These are phyloP conservation scores for Saccostrea cuccullata DNA, from an alignment of 1,140 invertebrate genomes.

Conservation along the genomic window DNA sequence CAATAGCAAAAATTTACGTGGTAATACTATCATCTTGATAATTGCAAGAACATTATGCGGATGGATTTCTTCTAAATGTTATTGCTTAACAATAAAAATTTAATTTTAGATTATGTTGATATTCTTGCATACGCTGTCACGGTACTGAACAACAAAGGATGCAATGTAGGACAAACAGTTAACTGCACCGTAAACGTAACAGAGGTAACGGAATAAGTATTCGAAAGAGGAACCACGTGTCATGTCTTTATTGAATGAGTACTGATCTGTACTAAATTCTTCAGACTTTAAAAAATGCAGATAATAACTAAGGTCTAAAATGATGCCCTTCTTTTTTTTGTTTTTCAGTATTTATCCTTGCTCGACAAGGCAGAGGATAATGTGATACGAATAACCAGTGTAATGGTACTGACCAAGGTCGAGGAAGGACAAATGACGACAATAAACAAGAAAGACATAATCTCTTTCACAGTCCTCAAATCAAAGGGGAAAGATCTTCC, in stretches of 20 bases:
- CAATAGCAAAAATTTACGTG: no score
- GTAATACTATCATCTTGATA: no score
- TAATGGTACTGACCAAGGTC: not conserved
- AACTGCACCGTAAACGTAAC: not conserved
- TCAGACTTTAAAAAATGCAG: no score
- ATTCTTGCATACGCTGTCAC: not conserved
- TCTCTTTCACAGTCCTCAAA: slow-evolving; percentile 41
- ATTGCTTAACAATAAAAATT: not conserved
- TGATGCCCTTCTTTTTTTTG: not conserved
- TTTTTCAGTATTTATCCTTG: not conserved
- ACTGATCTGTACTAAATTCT: no score
- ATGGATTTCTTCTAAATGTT: no score
- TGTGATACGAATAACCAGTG: not conserved
- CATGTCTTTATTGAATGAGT: no score
- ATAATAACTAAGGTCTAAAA: no score
- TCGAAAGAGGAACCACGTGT: no score
- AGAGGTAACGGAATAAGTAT: not conserved
- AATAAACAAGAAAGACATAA: not conserved
- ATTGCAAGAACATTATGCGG: no score
- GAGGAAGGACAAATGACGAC: slow-evolving; percentile 13
- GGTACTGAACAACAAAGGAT: not conserved
- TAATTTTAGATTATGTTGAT: not conserved
- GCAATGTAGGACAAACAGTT: not conserved
- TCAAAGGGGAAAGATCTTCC: slow-evolving; percentile 30
- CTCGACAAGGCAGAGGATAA: not conserved